Percentiles rank a stretch among this genome's conserved stretches.
Evolutionary conservation across 2,797 vertebrate species (phyloP).

Genomic region (Micropoecilia bifurca): DNA sequence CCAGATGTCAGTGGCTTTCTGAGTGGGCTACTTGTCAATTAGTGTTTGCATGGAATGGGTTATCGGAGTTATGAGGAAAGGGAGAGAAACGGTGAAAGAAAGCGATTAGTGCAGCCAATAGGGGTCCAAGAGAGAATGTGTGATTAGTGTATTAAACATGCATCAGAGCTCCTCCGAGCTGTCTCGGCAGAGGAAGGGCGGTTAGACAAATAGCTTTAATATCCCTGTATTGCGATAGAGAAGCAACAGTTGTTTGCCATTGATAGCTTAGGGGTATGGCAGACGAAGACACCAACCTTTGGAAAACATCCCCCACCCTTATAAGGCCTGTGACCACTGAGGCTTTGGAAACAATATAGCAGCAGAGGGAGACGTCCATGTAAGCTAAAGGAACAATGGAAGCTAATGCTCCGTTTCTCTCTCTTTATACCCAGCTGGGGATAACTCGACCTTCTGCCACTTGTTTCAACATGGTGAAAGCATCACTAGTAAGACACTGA

Average conservation of each 20-base stretch:
- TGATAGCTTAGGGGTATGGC: conserved; percentile 58
- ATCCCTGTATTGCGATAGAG: conserved; percentile 65
- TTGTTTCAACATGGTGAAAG: conserved; percentile 70
- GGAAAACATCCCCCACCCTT: conserved; percentile 64
- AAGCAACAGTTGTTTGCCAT: conserved; percentile 81
- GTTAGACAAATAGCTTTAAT: conserved; percentile 82
- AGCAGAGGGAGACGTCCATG: conserved; percentile 61
- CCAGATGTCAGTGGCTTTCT: conserved; percentile 33
- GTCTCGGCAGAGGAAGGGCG: conserved; percentile 58
- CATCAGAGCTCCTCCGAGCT: conserved; percentile 72
- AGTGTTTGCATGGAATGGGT: conserved; percentile 38
- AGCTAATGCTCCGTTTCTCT: conserved; percentile 76
- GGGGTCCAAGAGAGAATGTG: conserved; percentile 61
- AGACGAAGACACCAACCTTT: conserved; percentile 64
- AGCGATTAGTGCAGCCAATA: conserved; percentile 58
- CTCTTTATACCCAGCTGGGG: conserved; percentile 68
- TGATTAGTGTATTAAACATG: conserved; percentile 80
- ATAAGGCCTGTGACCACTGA: conserved; percentile 65
- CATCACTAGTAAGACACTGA: conserved; percentile 63
- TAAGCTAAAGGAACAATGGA: conserved; percentile 72
- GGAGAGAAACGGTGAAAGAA: conserved; percentile 35
- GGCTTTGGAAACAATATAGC: conserved; percentile 71
- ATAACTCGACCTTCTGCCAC: conserved; percentile 72
- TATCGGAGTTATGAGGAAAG: conserved; percentile 58
- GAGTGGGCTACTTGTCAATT: conserved; percentile 44